These are phyloP conservation scores for Entomobrya proxima DNA, from an alignment of 2,888 invertebrate species.

Conservation along the genomic window DNA sequence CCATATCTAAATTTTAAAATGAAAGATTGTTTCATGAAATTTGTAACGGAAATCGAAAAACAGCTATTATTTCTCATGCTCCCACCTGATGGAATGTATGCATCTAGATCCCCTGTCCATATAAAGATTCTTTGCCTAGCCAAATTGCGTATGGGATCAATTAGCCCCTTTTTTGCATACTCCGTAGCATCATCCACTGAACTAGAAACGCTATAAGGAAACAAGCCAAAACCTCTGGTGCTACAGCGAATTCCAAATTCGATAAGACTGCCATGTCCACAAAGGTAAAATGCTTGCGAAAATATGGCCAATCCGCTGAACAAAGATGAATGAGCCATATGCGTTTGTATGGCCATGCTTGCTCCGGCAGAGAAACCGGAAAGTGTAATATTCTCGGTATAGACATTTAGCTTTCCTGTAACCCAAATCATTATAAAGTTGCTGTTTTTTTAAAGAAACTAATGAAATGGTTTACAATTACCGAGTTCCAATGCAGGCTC, in stretches of 20 bases:
- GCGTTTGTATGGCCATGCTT: slow-evolving; percentile 69
- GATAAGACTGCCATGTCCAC: slow-evolving; percentile 68
- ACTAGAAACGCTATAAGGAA: slow-evolving; percentile 66
- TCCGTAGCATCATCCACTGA: slow-evolving; percentile 63
- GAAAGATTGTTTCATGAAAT: not conserved
- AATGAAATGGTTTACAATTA: too few species aligned
- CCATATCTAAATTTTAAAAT: slow-evolving; percentile 62
- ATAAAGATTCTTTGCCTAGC: slow-evolving; percentile 67
- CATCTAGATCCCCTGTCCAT: slow-evolving; percentile 71
- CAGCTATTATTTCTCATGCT: not conserved
- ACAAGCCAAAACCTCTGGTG: slow-evolving; percentile 60
- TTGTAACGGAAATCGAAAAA: not conserved
- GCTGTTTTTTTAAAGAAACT: too few species aligned
- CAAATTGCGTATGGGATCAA: slow-evolving; percentile 68
- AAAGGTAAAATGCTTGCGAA: slow-evolving; percentile 73
- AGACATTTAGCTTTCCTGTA: slow-evolving; percentile 44
- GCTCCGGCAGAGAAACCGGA: slow-evolving; percentile 69
- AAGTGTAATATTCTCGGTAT: slow-evolving; percentile 47
- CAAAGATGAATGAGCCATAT: slow-evolving; percentile 68
- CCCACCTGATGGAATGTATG: slow-evolving; percentile 69
- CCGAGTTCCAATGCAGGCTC: too few species aligned
- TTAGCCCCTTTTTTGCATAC: slow-evolving; percentile 64
- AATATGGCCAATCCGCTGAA: slow-evolving; percentile 71
- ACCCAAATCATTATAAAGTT: too few species aligned
- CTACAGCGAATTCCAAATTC: slow-evolving; percentile 72